Conservation (phyloP, 2,113 vertebrate genomes). For the Tychaedon coryphoeus region DNA sequence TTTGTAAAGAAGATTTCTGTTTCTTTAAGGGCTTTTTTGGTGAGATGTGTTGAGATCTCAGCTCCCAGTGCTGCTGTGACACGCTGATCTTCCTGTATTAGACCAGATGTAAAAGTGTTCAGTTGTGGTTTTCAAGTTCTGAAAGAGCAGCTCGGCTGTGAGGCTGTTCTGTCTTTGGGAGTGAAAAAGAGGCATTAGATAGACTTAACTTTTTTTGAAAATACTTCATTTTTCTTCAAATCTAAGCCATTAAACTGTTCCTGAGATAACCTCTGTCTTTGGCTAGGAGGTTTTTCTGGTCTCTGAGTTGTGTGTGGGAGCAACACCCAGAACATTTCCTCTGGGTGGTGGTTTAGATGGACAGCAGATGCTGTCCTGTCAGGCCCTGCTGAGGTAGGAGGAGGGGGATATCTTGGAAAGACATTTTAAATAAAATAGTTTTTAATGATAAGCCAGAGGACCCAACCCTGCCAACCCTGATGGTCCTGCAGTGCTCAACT, state of each 20-base stretch:
- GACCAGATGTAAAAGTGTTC: background rate
- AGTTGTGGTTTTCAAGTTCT: background rate
- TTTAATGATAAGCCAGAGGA: background rate
- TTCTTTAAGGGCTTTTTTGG: background rate
- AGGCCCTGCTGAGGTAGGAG: background rate
- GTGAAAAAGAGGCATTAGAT: background rate
- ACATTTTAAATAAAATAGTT: background rate
- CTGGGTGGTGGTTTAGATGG: background rate
- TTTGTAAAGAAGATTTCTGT: background rate
- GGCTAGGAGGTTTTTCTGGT: background rate
- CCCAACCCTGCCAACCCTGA: rapidly evolving
- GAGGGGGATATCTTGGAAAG: background rate
- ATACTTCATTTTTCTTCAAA: background rate
- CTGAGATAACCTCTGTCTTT: background rate
- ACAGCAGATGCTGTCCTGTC: background rate
- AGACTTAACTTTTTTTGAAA: background rate
- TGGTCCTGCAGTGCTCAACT: background rate
- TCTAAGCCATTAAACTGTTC: background rate
- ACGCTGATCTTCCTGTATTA: background rate
- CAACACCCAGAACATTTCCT: background rate
- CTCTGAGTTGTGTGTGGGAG: background rate
- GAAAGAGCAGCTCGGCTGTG: background rate
- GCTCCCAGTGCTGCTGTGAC: rapidly evolving
- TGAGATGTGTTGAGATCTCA: background rate
- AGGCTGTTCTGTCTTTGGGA: background rate